Base-by-base conservation (phyloP, 2,113 vertebrate genomes). In the Anoplopoma fimbria region DNA sequence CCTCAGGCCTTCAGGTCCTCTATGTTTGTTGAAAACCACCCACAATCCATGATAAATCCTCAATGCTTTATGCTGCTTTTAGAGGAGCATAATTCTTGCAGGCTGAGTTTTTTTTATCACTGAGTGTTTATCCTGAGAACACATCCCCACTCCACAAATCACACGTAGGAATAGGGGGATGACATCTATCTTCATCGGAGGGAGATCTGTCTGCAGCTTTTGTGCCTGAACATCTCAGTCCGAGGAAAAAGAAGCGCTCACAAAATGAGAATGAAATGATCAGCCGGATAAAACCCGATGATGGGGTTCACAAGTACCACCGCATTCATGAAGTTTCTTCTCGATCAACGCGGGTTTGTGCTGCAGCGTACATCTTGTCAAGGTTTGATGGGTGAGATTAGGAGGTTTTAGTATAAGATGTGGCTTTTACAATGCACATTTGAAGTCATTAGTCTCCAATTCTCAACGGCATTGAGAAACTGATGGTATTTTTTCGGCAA, bases 71-170 rank as follows among this genome's bases (percentile, higher is more conserved):
- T 86, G 77, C 67, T 92, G 93, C 92, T 91, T 92, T 94, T 93
- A 93, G 87, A 63, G 76, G 72, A 78, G 51, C 86, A 92, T 93
- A 87, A 90, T 80, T 94, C 90, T 83, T 89, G 55, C 69, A 57
- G 82, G 73, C 83, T 78, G 45, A 81, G 77, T 81, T 83, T 89
- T 86, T 69, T 69, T 51, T 47, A 92, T 91, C 87, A 81, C 77
- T 68, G 81, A 38, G 42, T 91, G 90, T 92, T 94, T 92, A 93
- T 92, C 77, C 91, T 81, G 75, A 79, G 86, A 87, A 88, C 87
- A 82, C 87, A 91, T 72, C 60, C 33, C 68, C 29, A 9, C 42
- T 14, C 49, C 29, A 90, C 61, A 77, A 72, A 86, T 87, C 86
- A 84, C 73, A 73, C 83, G 57, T 61, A 60, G 81, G 78, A 82